A percentile compares a stretch with the other conserved stretches of the same genome.
Evolutionary conservation across 2,888 invertebrate species (phyloP).

Genomic region (Pachliopta kotzebuea): DNA sequence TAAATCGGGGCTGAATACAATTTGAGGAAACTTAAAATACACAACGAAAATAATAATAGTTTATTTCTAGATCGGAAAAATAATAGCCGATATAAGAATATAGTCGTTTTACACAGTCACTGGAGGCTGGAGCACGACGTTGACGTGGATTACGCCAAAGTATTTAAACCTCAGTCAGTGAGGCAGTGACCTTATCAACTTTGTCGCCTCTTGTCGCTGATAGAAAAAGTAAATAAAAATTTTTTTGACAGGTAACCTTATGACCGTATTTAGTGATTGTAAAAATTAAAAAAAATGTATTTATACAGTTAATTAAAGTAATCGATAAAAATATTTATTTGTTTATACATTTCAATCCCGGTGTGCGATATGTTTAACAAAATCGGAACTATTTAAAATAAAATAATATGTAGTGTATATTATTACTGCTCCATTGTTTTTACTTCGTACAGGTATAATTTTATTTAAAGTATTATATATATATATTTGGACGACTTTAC

Average conservation of each 20-base stretch:
- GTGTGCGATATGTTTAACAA: constrained; percentile 42
- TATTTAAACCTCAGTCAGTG: constrained; percentile 23
- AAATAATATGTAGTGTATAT: constrained; percentile 23
- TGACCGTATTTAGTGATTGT: background rate
- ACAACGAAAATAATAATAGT: constrained; percentile 31
- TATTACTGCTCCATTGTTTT: constrained; percentile 6
- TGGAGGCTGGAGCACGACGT: constrained; percentile 41
- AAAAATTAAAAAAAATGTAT: constrained; percentile 26
- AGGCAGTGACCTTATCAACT: constrained; percentile 35
- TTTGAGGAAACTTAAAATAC: no score
- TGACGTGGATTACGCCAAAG: constrained; percentile 44
- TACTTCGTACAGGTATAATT: constrained; percentile 31
- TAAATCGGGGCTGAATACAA: background rate
- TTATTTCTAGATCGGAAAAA: constrained; percentile 46
- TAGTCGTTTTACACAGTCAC: constrained; percentile 38
- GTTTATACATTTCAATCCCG: background rate
- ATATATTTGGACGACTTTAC: background rate
- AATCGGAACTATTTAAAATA: constrained; percentile 17
- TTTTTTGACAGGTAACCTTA: constrained; percentile 63
- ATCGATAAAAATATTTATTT: constrained; percentile 22
- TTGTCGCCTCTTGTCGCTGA: constrained; percentile 34
- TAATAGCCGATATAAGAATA: constrained; percentile 7
- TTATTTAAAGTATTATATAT: constrained; percentile 6
- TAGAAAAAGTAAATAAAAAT: constrained; percentile 43
- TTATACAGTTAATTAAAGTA: constrained; percentile 15